phyloP scores from a whole-genome alignment of 2,113 vertebrate genomes.

The Trochalopteron elliotii region DNA sequence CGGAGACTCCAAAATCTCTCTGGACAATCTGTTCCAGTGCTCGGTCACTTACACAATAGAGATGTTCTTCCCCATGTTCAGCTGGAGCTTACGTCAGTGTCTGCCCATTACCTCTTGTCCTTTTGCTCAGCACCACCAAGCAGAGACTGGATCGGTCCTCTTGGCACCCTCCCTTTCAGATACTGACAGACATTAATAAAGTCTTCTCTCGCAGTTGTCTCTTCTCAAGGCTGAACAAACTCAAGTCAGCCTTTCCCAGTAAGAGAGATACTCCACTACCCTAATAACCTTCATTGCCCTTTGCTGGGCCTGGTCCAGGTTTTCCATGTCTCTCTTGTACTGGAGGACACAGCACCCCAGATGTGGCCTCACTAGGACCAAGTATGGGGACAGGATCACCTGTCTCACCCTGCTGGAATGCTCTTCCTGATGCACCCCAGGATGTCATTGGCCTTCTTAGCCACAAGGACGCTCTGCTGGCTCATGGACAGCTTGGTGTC shows the following conservation, averaged over 20 bases:
- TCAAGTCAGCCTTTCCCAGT: neutral
- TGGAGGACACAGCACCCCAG: neutral
- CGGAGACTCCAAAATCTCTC: neutral
- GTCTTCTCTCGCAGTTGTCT: accelerated
- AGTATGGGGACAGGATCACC: neutral
- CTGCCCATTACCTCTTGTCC: accelerated
- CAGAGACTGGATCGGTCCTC: neutral
- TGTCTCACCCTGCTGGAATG: accelerated
- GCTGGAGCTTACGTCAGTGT: neutral
- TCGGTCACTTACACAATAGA: accelerated
- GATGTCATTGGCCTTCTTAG: neutral
- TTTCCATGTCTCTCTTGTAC: neutral
- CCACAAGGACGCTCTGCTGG: neutral
- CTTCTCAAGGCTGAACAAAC: neutral
- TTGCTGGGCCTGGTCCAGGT: neutral
- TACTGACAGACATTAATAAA: neutral
- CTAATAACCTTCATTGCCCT: neutral
- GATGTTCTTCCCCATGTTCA: neutral
- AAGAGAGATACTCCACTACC: neutral
- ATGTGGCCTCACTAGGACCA: accelerated
- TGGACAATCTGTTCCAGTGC: neutral
- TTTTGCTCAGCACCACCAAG: accelerated
- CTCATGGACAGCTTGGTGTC: neutral
- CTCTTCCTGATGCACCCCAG: neutral
- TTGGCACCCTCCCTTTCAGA: accelerated